Evolutionary conservation across 2,888 invertebrate genomes (phyloP), one percentile per base, ranked within the genome.

Genomic region (Agapostemon virescens): DNA sequence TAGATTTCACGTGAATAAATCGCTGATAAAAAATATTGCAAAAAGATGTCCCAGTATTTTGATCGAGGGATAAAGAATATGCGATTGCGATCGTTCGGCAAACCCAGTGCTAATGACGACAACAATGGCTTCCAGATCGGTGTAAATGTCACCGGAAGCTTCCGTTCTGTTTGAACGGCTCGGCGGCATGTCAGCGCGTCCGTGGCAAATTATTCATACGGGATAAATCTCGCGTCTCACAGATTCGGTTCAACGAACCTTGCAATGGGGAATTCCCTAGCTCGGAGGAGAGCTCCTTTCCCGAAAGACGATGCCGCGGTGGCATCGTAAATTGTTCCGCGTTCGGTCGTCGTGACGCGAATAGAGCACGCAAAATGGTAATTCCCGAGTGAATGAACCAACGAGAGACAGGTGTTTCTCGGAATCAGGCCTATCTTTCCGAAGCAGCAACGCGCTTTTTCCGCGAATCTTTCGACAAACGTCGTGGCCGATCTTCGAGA

Each of bases 201-300:
- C 81, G 49, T 64, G 64, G 69, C 52, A 72, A 81, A 81, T 80
- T 81, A 81, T 81, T 81, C 81, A 64, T 74, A 75, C 64, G 58
- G 72, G 72, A 81, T 81, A 82, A 82, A 81, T 82, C 76, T 82
- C 73, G 69, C 73, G 73, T 71, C 82, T 71, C 71, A 77, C 74
- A 77, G 72, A 81, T 77, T 70, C 72, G 77, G 83, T 83, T 84
- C 83, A 83, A 83, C 74, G 83, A 84, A 84, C 83, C 74, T 69
- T 30, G 76, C 20, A 71, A 74, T 77, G 79, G 79, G 83, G 83
- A 74, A 84, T 84, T 79, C 83, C 83, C 83, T 83, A 30, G 52
- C 76, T 67, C 72, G 71, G 71, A 72, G 63, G 71, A 74, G 74
- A 67, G 61, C 71, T 79, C 67, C 73, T 75, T 77, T 83, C 79